Evolutionary conservation across 2,797 vertebrate genomes (phyloP).

Genomic region (Coreius guichenoti): DNA sequence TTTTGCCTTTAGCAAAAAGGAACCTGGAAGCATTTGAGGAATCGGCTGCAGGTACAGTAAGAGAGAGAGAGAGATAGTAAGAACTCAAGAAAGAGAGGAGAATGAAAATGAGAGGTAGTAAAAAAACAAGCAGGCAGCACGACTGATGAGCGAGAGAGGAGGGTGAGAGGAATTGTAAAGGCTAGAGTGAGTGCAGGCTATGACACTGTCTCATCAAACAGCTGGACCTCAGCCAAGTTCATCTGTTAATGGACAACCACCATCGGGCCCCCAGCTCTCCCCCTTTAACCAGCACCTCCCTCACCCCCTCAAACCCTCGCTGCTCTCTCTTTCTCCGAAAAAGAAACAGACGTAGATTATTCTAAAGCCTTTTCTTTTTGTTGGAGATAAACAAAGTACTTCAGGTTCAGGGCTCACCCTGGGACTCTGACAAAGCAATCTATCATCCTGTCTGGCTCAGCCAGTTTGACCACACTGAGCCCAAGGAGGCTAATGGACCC

Average conservation of each 20-base stretch:
- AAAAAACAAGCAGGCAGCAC: conserved; percentile 25
- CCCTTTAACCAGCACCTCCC: conserved; percentile 50
- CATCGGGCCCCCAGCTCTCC: conserved; percentile 72
- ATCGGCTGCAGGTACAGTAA: conserved; percentile 81
- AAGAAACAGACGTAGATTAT: conserved; percentile 89
- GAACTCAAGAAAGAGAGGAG: conserved; percentile 36
- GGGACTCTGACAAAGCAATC: conserved; percentile 91
- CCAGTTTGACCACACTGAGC: conserved; percentile 74
- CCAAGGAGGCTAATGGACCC: conserved; percentile 79
- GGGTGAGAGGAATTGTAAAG: conserved; percentile 74
- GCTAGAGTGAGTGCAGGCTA: conserved; percentile 77
- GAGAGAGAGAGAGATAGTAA: conserved; percentile 14
- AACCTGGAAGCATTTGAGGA: conserved; percentile 82
- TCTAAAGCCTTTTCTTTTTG: conserved; percentile 88
- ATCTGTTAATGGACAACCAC: conserved; percentile 97
- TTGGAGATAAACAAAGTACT: conserved; percentile 98
- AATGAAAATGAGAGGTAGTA: conserved; percentile 22
- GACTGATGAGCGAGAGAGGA: conserved; percentile 34
- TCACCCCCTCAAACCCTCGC: conserved; percentile 46
- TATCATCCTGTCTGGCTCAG: conserved; percentile 82
- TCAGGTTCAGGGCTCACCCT: conserved; percentile 99
- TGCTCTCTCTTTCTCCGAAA: conserved; percentile 60
- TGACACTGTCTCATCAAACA: conserved; percentile 92
- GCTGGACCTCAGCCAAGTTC: conserved; percentile 95
- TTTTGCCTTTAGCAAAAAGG: conserved; percentile 79